phyloP scores from a whole-genome alignment of 2,888 invertebrate species.

The Phrixothrix hirtus region DNA sequence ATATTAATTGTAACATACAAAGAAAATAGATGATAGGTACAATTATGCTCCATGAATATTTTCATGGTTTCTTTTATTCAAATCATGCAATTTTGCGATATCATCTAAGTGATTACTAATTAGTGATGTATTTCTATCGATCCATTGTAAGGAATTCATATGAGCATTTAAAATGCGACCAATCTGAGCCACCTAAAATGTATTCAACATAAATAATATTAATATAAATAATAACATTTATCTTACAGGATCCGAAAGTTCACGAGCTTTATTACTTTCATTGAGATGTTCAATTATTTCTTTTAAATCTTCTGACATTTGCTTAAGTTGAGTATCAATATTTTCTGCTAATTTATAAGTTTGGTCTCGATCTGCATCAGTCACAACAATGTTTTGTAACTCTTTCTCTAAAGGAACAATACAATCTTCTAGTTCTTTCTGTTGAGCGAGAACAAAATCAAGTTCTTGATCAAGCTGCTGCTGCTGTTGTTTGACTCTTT shows the following conservation, averaged over 20 bases:
- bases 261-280: constrained; percentile 81
- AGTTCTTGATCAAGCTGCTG: constrained; percentile 88
- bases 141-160: constrained; percentile 94
- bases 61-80: constrained; percentile 34
- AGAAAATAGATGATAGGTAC: background rate
- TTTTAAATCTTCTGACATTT: constrained; percentile 93
- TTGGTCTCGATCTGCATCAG: constrained; percentile 88
- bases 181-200: constrained; percentile 82
- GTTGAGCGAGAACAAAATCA: constrained; percentile 91
- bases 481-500: constrained; percentile 86
- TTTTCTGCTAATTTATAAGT: constrained; percentile 86
- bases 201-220: constrained; percentile 24
- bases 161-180: constrained; percentile 93
- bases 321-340: constrained; percentile 87
- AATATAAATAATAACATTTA: constrained; percentile 1
- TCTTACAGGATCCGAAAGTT: constrained; percentile 83
- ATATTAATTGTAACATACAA: background rate
- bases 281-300: constrained; percentile 94
- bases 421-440: constrained; percentile 87
- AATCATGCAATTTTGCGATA: constrained; percentile 76
- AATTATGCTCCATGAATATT: constrained; percentile 15
- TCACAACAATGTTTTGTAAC: constrained; percentile 66
- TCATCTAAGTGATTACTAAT: constrained; percentile 81
- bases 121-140: constrained; percentile 81
- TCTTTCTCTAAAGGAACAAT: constrained; percentile 85